phyloP scores from a whole-genome alignment of 1,140 invertebrate species.

The Zaprionus kolodkinae region DNA sequence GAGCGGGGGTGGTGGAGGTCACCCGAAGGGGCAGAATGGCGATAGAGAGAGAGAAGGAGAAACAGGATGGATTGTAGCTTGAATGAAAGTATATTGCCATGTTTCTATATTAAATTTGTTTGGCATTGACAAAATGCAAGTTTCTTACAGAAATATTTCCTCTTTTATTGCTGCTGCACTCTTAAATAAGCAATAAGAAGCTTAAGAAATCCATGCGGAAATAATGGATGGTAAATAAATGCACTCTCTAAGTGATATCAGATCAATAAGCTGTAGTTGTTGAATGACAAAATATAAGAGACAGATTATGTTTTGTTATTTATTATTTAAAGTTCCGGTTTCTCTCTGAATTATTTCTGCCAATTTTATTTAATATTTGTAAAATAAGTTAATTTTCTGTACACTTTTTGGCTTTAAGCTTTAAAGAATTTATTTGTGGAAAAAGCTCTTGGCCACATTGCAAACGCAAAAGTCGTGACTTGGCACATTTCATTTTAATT shows the following conservation, averaged over 20 bases:
- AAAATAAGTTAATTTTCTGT: too few relatives aligned
- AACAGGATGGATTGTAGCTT: neutral
- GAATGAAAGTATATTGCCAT: constrained; percentile 34
- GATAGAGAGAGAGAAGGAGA: too few relatives aligned
- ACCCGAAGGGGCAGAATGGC: too few relatives aligned
- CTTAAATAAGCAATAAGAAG: constrained; percentile 16
- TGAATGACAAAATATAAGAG: neutral
- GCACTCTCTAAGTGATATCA: neutral
- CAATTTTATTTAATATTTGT: too few relatives aligned
- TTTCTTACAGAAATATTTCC: constrained; percentile 6
- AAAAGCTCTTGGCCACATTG: neutral
- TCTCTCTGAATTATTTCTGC: too few relatives aligned
- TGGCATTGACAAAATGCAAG: constrained; percentile 28
- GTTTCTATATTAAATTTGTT: constrained; percentile 34
- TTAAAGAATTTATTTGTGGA: neutral
- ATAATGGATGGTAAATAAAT: constrained; percentile 19
- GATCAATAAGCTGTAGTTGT: constrained; percentile 2
- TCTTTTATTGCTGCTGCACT: constrained; percentile 28
- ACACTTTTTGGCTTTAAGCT: neutral
- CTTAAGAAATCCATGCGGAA: constrained; percentile 7
- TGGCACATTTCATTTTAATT: neutral
- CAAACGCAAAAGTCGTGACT: neutral
- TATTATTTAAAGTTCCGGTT: neutral
- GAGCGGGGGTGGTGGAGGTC: neutral
- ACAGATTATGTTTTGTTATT: neutral